Conservation (phyloP, 2,113 vertebrate genomes). For the Amphiprion ocellaris region DNA sequence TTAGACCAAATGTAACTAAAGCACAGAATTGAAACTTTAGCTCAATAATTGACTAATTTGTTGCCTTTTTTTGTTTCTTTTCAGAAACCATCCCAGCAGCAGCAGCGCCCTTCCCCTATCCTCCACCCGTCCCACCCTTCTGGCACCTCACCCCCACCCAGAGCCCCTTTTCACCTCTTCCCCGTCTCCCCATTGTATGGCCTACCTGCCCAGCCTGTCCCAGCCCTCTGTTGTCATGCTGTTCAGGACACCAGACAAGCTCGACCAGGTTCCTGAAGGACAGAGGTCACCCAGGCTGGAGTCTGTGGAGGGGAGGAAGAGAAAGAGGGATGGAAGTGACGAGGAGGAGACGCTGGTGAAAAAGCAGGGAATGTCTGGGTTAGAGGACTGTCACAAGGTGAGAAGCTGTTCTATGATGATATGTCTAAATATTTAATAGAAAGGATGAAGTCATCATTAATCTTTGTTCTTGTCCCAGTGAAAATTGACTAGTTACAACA, state of each 20-base stretch:
- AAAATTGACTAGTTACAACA: not conserved
- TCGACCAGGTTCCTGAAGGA: constrained; percentile 8
- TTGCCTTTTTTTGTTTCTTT: not conserved
- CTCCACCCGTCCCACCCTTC: constrained; percentile 7
- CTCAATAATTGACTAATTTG: not conserved
- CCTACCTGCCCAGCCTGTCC: constrained; percentile 86
- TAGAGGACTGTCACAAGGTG: constrained; percentile 58
- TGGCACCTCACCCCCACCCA: constrained; percentile 51
- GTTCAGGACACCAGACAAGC: constrained; percentile 65
- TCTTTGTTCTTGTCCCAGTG: not conserved
- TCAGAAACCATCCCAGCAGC: constrained; percentile 18
- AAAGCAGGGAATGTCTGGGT: constrained; percentile 57
- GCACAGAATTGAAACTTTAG: no score
- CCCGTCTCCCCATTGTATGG: constrained; percentile 76
- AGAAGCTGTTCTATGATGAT: not conserved
- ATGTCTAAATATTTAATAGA: not conserved
- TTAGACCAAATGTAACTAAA: no score
- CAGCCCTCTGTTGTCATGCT: constrained; percentile 90
- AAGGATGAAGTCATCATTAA: no score
- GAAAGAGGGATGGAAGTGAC: constrained; percentile 69
- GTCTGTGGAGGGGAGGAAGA: constrained; percentile 65
- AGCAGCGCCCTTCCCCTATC: not conserved
- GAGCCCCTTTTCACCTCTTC: constrained; percentile 69
- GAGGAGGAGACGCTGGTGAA: constrained; percentile 68
- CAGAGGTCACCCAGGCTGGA: constrained; percentile 48